phyloP scores from a whole-genome alignment of 2,113 vertebrate genomes.

The Recurvirostra avosetta region DNA sequence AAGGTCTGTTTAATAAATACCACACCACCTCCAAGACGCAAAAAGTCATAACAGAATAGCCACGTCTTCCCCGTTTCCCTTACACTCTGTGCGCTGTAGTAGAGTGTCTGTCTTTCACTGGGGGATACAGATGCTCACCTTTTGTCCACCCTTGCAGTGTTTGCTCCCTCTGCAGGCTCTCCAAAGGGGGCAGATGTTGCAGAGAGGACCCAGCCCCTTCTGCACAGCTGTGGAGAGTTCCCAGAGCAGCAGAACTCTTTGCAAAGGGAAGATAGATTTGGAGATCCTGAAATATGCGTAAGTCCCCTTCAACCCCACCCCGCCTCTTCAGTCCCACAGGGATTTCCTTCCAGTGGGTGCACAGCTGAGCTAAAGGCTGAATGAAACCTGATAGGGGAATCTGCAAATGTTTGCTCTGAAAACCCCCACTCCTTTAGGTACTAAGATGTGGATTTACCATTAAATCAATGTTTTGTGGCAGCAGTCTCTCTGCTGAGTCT shows the following conservation, averaged over 20 bases:
- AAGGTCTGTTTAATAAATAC: background rate
- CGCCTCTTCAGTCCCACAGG: background rate
- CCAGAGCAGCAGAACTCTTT: background rate
- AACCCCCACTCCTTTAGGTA: background rate
- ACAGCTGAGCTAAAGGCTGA: background rate
- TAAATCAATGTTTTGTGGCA: background rate
- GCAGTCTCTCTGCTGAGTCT: background rate
- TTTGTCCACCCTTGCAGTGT: background rate
- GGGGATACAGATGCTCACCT: background rate
- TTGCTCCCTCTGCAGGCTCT: background rate
- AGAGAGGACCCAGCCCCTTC: background rate
- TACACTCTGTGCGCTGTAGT: background rate
- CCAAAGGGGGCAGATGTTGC: background rate
- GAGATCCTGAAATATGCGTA: background rate
- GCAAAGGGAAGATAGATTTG: background rate
- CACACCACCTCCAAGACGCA: background rate
- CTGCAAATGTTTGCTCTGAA: background rate
- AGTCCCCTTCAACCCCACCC: background rate
- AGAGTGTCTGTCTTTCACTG: background rate
- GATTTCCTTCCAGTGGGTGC: background rate
- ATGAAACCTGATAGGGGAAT: background rate
- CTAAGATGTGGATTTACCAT: background rate
- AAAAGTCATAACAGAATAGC: background rate
- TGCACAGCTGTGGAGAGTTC: background rate
- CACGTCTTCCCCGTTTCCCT: background rate